Base-by-base conservation (phyloP, 1,140 invertebrate genomes). In the Nasonia giraulti region DNA sequence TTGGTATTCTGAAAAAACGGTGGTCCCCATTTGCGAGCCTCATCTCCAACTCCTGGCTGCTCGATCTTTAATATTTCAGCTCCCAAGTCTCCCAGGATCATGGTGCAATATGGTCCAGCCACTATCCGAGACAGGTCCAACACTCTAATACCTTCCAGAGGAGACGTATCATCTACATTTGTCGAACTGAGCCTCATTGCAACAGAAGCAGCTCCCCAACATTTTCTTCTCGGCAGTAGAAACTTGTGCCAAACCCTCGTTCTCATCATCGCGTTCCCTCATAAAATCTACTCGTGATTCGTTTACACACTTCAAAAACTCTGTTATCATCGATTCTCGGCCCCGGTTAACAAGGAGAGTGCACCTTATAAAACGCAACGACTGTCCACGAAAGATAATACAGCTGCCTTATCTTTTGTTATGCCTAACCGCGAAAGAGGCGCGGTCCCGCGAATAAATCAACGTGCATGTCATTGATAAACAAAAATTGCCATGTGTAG, bases 21-120 rank as follows among this genome's bases (percentile, higher is more conserved):
- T 6, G 98, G 98, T 0, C 97, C 98, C 98, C 98, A 99, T 77
- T 95, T 95, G 69, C 99, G 93, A 0, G 97, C 95, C 88, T 99
- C 98, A 93, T 99, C 98, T 2, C 98, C 98, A n/a, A 90, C 92
- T 7, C 94, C 95, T 73, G 95, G 96, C 88, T 95, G 95, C 89
- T 98, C 97, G 50, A 98, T 94, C 94, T 99, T 99, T 47, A 99
- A 96, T 3, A 99, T 94, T 91, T 99, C 98, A 3, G 98, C 98
- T 7, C 98, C 99, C 55, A 99, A 93, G 92, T 99, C 98, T 3
- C 97, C 97, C 8, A 99, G 92, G 31, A 98, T 95, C 98, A 99
- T 98, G 0, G 98, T 97, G 90, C 98, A 99, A 84, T 92, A 94
- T 0, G 94, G 94, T 2, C 96, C 96, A 78, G 96, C 96, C 6